Evolutionary conservation across 2,888 invertebrate species (phyloP).

Genomic region (Myopa testacea): DNA sequence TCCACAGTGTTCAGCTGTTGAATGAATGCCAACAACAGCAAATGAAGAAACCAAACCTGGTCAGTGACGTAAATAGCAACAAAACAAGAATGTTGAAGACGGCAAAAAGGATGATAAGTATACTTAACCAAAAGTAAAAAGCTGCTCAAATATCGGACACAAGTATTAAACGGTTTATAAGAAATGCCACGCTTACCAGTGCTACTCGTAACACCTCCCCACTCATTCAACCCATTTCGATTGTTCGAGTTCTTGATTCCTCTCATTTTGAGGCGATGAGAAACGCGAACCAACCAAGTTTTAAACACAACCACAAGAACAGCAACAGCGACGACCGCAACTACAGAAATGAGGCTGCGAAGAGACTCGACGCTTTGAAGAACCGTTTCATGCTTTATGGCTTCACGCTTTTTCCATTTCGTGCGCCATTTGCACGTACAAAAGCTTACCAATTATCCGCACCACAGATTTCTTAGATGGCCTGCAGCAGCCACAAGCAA

Average conservation of each 20-base stretch:
- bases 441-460: conserved; percentile 22
- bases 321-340: neutral
- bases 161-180: no score
- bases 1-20: no score
- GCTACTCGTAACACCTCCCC: no score
- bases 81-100: no score
- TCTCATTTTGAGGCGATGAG: neutral
- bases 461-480: conserved; percentile 6
- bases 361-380: conserved; percentile 20
- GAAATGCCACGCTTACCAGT: no score
- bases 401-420: neutral
- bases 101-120: no score
- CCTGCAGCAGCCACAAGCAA: conserved; percentile 1
- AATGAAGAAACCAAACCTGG: no score
- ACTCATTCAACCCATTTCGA: no score
- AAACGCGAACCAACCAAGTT: neutral
- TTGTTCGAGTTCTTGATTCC: neutral
- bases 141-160: no score
- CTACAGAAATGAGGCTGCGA: conserved; percentile 33
- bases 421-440: conserved; percentile 1
- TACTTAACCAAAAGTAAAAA: no score
- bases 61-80: no score
- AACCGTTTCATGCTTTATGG: conserved; percentile 23
- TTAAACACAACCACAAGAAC: neutral
- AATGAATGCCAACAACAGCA: no score